Percentiles rank a stretch among this genome's conserved stretches.
Evolutionary conservation across 1,140 invertebrate genomes (phyloP).

Genomic region (Lordiphosa stackelbergi): DNA sequence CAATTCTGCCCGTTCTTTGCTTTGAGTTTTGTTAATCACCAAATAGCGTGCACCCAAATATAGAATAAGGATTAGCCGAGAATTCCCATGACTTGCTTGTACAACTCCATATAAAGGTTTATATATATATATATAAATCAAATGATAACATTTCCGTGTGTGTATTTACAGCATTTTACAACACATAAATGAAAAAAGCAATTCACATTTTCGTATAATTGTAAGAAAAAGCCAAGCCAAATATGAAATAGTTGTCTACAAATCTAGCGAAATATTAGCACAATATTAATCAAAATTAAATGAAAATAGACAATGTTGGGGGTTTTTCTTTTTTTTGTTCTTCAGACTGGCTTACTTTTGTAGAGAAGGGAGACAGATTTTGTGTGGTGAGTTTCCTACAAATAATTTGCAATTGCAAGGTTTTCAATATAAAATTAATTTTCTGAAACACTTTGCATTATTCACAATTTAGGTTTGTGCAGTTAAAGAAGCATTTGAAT

Average conservation of each 20-base stretch:
- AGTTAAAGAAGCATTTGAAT: slow-evolving; percentile 40
- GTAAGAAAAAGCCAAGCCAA: slow-evolving; percentile 6
- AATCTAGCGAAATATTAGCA: slow-evolving; percentile 1
- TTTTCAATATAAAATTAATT: slow-evolving; percentile 1
- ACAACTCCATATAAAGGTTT: slow-evolving; percentile 15
- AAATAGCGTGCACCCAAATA: slow-evolving; percentile 47
- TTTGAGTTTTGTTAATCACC: slow-evolving; percentile 20
- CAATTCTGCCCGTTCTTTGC: no score
- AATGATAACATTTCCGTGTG: slow-evolving; percentile 31
- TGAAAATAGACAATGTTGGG: slow-evolving; percentile 1
- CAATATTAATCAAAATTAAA: slow-evolving; percentile 6
- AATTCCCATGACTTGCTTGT: not conserved
- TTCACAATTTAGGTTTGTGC: slow-evolving; percentile 22
- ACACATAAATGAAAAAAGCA: slow-evolving; percentile 58
- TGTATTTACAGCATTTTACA: slow-evolving; percentile 67
- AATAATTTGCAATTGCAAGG: slow-evolving; percentile 12
- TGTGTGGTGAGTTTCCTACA: slow-evolving; percentile 68
- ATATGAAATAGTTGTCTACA: slow-evolving; percentile 2
- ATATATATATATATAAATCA: slow-evolving; percentile 22
- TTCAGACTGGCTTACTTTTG: not conserved
- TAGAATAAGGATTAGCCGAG: not conserved
- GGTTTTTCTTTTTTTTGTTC: not conserved
- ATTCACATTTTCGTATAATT: slow-evolving; percentile 21
- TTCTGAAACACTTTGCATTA: not conserved
- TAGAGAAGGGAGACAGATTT: slow-evolving; percentile 30